These are phyloP conservation scores for Julus scanicus DNA, from an alignment of 2,888 invertebrate species.

Conservation along the genomic window DNA sequence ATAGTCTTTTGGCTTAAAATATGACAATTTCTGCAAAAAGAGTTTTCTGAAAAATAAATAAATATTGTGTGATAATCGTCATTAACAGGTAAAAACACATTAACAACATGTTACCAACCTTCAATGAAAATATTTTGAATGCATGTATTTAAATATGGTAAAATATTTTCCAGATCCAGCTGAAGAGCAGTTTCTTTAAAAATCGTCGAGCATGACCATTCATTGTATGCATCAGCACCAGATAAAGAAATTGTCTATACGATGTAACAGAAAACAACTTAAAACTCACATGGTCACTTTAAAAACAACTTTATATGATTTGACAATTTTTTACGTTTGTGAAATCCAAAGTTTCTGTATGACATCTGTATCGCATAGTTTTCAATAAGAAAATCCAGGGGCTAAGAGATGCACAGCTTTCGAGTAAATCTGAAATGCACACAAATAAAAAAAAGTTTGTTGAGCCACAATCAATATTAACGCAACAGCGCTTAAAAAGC, in stretches of 20 bases:
- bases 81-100: background rate
- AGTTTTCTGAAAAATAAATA: slow-evolving; percentile 13
- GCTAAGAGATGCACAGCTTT: background rate
- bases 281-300: background rate
- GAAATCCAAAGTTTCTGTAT: background rate
- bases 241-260: background rate
- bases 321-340: background rate
- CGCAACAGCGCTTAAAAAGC: too few relatives aligned
- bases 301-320: background rate
- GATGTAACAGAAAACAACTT: background rate
- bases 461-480: too few relatives aligned
- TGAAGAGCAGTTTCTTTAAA: slow-evolving; percentile 24
- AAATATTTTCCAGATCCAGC: background rate
- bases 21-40: background rate
- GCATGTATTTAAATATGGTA: background rate
- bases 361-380: background rate
- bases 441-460: background rate
- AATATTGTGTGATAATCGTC: background rate
- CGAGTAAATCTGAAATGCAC: background rate
- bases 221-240: slow-evolving; percentile 7
- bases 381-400: slow-evolving; percentile 2
- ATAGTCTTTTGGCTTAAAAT: background rate
- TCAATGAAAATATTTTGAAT: background rate
- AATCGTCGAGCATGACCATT: slow-evolving; percentile 30
- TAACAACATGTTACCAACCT: background rate